phyloP scores from a whole-genome alignment of 2,113 vertebrate genomes.

The Engraulis encrasicolus region DNA sequence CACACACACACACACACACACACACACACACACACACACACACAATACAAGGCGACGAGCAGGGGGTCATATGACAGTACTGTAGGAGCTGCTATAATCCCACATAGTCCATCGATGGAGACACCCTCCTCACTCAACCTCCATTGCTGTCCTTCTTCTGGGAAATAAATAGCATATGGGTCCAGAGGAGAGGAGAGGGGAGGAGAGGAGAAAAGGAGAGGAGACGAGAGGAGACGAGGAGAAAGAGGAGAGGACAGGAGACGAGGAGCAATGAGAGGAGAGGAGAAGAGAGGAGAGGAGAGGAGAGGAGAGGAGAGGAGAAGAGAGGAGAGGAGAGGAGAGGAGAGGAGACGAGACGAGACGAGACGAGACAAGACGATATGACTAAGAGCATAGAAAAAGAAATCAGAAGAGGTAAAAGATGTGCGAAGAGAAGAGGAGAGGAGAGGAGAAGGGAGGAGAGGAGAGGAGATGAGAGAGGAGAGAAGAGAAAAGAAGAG shows the following conservation, averaged over 20 bases:
- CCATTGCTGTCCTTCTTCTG: no score
- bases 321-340: not conserved
- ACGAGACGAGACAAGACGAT: slow-evolving; percentile 30
- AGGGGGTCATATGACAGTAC: no score
- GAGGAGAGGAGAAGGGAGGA: not conserved
- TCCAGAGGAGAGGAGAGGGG: not conserved
- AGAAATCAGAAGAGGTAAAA: not conserved
- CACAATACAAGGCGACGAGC: no score
- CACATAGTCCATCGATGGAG: no score
- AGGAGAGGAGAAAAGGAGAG: not conserved
- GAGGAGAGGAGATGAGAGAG: not conserved
- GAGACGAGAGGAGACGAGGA: not conserved
- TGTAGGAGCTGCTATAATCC: no score
- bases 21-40: no score
- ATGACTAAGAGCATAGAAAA: no score
- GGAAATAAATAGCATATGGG: no score
- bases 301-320: not conserved
- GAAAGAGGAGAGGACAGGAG: no score
- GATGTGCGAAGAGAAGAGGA: not conserved
- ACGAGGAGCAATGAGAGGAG: no score
- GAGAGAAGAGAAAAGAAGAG: not conserved
- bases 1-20: no score
- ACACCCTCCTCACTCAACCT: no score
- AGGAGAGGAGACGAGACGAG: not conserved
- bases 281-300: not conserved